phyloP scores from a whole-genome alignment of 2,113 vertebrate genomes.

The Acrocephalus kingi region DNA sequence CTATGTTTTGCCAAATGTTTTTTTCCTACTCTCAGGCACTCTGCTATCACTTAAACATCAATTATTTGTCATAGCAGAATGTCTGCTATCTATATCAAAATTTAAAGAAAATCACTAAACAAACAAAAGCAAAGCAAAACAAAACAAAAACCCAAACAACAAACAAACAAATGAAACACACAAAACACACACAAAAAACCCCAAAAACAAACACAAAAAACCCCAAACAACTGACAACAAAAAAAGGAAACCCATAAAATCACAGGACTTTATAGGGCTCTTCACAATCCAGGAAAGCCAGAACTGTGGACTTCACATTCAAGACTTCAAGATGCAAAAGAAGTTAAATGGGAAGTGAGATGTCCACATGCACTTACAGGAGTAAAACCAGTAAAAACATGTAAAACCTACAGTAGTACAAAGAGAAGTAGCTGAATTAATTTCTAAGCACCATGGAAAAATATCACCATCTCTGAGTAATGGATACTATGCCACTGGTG shows the following conservation, averaged over 20 bases:
- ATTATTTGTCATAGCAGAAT: not conserved
- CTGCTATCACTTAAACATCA: not conserved
- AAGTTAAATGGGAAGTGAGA: not conserved
- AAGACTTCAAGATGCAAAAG: not conserved
- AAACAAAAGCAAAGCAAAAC: not conserved
- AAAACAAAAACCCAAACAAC: not conserved
- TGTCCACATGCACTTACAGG: not conserved
- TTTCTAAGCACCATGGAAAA: not conserved
- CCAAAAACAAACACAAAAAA: not conserved
- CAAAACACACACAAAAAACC: no score
- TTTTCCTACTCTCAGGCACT: not conserved
- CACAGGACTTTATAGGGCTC: not conserved
- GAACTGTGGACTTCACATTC: not conserved
- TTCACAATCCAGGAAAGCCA: not conserved
- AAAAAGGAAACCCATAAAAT: not conserved
- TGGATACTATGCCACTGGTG: not conserved
- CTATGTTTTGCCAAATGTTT: not conserved
- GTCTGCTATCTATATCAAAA: not conserved
- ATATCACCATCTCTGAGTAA: not conserved
- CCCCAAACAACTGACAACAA: not conserved
- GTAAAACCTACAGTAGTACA: not conserved
- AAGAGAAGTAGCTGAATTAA: not conserved
- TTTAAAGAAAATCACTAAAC: not conserved
- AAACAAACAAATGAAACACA: accelerated
- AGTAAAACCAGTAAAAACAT: not conserved